Evolutionary conservation across 2,113 vertebrate genomes (phyloP), one percentile per base, ranked within the genome.

Genomic region (Pagrus major): DNA sequence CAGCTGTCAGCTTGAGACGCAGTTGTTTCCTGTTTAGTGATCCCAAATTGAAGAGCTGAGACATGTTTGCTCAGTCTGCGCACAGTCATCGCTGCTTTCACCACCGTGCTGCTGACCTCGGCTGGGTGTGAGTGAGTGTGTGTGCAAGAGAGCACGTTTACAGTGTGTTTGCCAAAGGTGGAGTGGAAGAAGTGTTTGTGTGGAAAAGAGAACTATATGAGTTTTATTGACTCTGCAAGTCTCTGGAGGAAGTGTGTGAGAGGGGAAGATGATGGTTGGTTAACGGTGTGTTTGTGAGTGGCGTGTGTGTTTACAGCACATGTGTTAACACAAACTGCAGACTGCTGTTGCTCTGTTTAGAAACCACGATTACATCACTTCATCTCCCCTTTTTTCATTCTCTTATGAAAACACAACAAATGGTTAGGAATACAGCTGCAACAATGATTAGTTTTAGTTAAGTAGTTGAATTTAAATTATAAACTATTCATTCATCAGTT

Each of bases 21-120:
- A 1, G 31, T n/a, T 0, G 37, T 81, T 87, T 89, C 83, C 87
- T 85, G 81, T 79, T 70, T 46, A 31, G 47, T 9, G 16, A 51
- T 55, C 25, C 12, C 56, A 9, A 21, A 42, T 72, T 33, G 42
- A 47, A 71, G 49, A 66, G 63, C 33, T 33, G 61, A 29, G 52
- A 37, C 60, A 65, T 20, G 73, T 81, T 79, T 76, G 75, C 60
- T 73, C 51, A 51, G 23, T 68, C 59, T 37, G 68, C 65, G 61
- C 42, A 41, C 16, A 42, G 6, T 67, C 65, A 42, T 35, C 52
- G n/a, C 56, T 52, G 65, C 51, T 70, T 58, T 85, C 35, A 70
- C 25, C 55, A 60, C 41, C 1, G 20, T 0, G 35, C n/a, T 83
- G 58, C 59, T 71, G 47, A 64, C 61, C 47, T 75, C 64, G 63